phyloP scores from a whole-genome alignment of 1,140 invertebrate species.

The Gryllus bimaculatus region DNA sequence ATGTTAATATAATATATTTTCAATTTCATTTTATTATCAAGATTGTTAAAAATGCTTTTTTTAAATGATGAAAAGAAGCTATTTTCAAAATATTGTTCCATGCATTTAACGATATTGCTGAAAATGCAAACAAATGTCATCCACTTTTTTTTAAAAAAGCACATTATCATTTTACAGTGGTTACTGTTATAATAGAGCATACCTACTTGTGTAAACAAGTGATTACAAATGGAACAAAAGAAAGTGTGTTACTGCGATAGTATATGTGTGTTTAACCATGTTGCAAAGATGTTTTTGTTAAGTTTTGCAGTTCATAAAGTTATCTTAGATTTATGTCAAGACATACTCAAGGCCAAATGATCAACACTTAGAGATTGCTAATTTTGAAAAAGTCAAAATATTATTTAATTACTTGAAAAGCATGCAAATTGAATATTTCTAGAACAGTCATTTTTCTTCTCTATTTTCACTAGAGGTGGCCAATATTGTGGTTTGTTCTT shows the following conservation, averaged over 20 bases:
- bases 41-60: neutral
- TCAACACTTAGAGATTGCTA: neutral
- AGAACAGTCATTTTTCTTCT: neutral
- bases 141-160: neutral
- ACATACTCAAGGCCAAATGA: neutral
- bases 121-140: slow-evolving; percentile 1
- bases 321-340: neutral
- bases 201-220: neutral
- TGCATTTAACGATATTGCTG: neutral
- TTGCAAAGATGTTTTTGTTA: neutral
- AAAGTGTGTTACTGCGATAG: neutral
- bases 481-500: neutral
- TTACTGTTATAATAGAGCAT: neutral
- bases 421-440: neutral
- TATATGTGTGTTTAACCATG: neutral
- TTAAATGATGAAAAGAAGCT: neutral
- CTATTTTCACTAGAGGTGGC: slow-evolving; percentile 3
- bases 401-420: neutral
- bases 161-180: neutral
- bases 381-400: neutral
- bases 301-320: neutral
- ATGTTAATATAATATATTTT: slow-evolving; percentile 2
- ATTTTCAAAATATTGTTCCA: slow-evolving; percentile 6
- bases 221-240: slow-evolving; percentile 1
- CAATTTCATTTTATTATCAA: neutral